A percentile compares a stretch with the other conserved stretches of the same genome.
Evolutionary conservation across 64 coral and sea anemone genomes (phyloP).

Genomic region (Orbicella faveolata): DNA sequence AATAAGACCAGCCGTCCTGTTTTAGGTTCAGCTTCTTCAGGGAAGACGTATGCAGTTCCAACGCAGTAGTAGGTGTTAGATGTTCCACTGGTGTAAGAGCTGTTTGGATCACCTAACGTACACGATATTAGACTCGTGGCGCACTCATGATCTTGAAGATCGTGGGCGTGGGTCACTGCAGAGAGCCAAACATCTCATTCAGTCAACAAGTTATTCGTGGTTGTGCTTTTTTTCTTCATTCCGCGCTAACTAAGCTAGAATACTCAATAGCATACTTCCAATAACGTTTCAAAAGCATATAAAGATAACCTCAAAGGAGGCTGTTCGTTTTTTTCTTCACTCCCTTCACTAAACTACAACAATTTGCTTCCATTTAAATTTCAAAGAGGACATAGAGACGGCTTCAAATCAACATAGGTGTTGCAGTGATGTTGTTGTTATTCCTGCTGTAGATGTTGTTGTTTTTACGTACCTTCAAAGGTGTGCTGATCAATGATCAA

Average conservation of each 20-base stretch:
- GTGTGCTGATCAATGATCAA: constrained; percentile 95
- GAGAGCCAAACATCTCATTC: not conserved
- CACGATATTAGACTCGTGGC: constrained; percentile 91
- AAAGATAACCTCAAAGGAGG: no score
- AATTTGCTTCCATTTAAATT: no score
- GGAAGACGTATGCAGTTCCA: constrained; percentile 84
- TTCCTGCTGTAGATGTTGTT: not conserved
- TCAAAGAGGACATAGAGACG: no score
- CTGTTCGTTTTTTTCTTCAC: no score
- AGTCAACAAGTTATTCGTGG: no score
- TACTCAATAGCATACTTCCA: no score
- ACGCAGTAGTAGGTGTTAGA: constrained; percentile 89
- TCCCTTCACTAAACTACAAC: no score
- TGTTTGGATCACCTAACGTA: constrained; percentile 72
- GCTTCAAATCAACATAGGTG: no score
- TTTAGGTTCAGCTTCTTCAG: constrained; percentile 93
- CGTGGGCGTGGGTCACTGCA: constrained; percentile 89
- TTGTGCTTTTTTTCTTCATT: no score
- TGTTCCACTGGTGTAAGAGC: constrained; percentile 77
- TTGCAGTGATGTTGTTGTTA: no score
- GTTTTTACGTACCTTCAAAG: constrained; percentile 78
- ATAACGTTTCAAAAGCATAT: no score
- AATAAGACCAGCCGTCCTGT: constrained; percentile 84
- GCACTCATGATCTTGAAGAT: constrained; percentile 86
- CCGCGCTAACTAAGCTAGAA: no score